Conservation (phyloP, 2,113 vertebrate genomes). For the Zosterops japonicus region DNA sequence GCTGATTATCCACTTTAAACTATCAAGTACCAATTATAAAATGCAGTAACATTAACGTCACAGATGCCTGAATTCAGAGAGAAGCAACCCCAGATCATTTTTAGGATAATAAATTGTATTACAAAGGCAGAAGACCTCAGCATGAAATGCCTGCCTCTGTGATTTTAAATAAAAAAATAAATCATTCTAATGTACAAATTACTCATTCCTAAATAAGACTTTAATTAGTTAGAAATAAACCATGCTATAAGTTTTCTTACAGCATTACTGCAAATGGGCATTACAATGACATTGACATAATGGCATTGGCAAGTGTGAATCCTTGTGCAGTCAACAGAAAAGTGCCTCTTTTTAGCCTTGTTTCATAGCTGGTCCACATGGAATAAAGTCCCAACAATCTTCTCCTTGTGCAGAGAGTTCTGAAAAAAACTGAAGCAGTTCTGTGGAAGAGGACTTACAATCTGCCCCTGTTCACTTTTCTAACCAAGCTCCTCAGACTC, state of each 20-base stretch:
- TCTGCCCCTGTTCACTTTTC: not conserved
- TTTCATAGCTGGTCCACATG: not conserved
- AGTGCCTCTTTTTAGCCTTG: not conserved
- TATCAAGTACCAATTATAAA: slow-evolving; percentile 62
- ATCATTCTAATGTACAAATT: not conserved
- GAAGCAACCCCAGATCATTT: not conserved
- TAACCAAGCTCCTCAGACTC: not conserved
- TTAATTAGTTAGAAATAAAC: slow-evolving; percentile 23
- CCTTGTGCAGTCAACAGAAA: not conserved
- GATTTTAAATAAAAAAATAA: slow-evolving; percentile 19
- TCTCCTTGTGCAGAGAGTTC: not conserved
- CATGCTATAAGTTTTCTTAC: not conserved
- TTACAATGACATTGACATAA: not conserved
- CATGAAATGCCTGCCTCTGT: not conserved
- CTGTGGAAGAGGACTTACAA: not conserved
- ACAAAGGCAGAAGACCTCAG: not conserved
- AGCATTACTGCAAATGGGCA: not conserved
- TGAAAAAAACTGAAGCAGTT: not conserved
- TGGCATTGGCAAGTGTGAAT: not conserved
- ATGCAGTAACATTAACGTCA: slow-evolving; percentile 46
- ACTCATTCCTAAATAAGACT: slow-evolving; percentile 1
- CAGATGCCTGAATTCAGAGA: slow-evolving; percentile 19
- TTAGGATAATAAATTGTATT: not conserved
- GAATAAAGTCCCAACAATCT: not conserved
- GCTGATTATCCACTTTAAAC: slow-evolving; percentile 71